A percentile compares a stretch with the other conserved stretches of the same genome.
phyloP scores from a whole-genome alignment of 1,140 invertebrate species.

The Drosophila lacertosa region DNA sequence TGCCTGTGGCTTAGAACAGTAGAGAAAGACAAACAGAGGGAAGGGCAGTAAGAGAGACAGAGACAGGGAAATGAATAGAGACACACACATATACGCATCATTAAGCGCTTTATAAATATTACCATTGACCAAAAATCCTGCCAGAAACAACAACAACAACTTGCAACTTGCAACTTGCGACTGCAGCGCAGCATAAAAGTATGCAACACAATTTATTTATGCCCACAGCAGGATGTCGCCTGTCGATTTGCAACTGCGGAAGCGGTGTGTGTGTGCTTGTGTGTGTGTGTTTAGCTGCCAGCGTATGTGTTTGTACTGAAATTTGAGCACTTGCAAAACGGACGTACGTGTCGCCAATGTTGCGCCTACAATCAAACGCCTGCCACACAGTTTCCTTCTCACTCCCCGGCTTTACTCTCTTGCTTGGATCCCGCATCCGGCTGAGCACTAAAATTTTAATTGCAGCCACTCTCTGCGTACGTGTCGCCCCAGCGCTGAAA shows the following conservation, averaged over 20 bases:
- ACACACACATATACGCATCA: constrained; percentile 38
- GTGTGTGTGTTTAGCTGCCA: constrained; percentile 22
- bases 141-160: not conserved
- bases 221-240: constrained; percentile 60
- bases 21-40: not conserved
- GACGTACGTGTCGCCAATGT: constrained; percentile 51
- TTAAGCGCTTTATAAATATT: constrained; percentile 59
- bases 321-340: constrained; percentile 53
- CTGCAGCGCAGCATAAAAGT: constrained; percentile 54
- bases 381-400: not conserved
- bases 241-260: constrained; percentile 64
- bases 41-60: not conserved
- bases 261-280: constrained; percentile 28
- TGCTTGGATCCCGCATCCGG: constrained; percentile 11
- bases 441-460: constrained; percentile 77
- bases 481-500: constrained; percentile 63
- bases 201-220: constrained; percentile 73
- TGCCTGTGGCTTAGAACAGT: constrained; percentile 39
- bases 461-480: constrained; percentile 71
- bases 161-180: not conserved
- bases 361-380: constrained; percentile 24
- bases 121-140: constrained; percentile 19
- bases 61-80: not conserved
- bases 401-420: not conserved
- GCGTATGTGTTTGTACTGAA: constrained; percentile 47